Evolutionary conservation across 2,113 vertebrate species (phyloP), one percentile per base, ranked within the genome.

Genomic region (Clarias batrachus): DNA sequence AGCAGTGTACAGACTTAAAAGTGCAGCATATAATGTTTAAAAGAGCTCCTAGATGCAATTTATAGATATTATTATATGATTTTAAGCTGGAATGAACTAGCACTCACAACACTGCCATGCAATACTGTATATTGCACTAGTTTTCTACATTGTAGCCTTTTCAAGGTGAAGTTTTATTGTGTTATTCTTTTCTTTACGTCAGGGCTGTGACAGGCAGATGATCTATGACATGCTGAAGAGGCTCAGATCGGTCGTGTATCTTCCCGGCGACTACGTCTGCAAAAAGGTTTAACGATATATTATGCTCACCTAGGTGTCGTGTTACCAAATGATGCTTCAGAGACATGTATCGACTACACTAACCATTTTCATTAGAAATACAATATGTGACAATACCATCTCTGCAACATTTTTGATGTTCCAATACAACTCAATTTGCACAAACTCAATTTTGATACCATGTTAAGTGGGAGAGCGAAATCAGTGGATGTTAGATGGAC

Each of bases 181-280:
- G 66, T 13, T 78, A 21, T 59, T 73, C 3, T 85, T 83, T 12
- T 88, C 48, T 83, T 8, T 68, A 0, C 84, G 14, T 60, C 93
- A 99, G 98, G 98, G 98, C 52, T 99, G 98, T 80, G 98, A 99
- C 92, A 94, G 96, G 86, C 98, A 99, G 93, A 97, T 99, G 98
- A 97, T 99, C 90, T 99, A 97, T 0, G 98, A 99, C 93, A 98
- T 99, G 98, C 93, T 99, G 91, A 99, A 98, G 91, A 92, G 97
- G 66, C 95, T 99, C 0, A 94, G 92, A 59, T 99, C 98, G 0
- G 98, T 99, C 0, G 97, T 99, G 68, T 99, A 99, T 88, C 95
- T 99, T 76, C 98, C 98, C 0, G 97, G 97, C 0, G 98, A 99
- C 91, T 99, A 96, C 0, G 97, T 99, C 89, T 99, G 98, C 92